A percentile compares a stretch with the other conserved stretches of the same genome.
These are phyloP conservation scores for Lepilemur ruficaudatus DNA, from an alignment of 2,797 vertebrate genomes.

Conservation along the genomic window DNA sequence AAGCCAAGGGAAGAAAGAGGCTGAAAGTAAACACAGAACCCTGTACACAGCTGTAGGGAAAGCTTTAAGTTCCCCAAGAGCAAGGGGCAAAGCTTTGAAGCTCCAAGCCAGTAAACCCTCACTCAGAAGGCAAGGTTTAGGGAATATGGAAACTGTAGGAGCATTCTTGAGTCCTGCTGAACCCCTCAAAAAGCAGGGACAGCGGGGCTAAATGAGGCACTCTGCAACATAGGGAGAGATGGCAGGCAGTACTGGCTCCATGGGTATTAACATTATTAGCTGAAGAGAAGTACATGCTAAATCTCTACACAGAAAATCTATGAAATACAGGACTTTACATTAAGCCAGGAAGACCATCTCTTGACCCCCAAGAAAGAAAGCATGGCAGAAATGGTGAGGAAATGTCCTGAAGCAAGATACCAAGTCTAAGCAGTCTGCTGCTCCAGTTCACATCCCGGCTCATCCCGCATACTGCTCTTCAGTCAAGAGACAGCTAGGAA, in stretches of 20 bases:
- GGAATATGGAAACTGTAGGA: neutral
- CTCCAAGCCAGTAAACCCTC: neutral
- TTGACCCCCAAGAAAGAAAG: neutral
- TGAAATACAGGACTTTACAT: neutral
- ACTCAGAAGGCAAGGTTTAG: neutral
- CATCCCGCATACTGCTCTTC: neutral
- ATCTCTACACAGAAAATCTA: neutral
- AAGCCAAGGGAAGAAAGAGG: neutral
- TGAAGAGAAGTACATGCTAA: neutral
- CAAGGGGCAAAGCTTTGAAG: neutral
- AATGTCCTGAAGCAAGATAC: neutral
- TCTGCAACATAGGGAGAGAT: neutral
- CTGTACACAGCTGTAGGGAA: neutral
- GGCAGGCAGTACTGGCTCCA: accelerated
- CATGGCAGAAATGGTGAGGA: neutral
- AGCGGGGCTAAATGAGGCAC: accelerated
- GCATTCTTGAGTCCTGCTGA: accelerated
- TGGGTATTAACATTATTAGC: neutral
- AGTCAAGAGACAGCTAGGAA: neutral
- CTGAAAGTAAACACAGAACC: neutral
- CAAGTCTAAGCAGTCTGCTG: too few species aligned
- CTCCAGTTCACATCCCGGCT: neutral
- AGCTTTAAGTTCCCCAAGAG: neutral
- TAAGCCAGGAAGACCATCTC: neutral
- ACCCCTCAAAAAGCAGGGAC: neutral